Base-by-base conservation (phyloP, 37 sponge, comb jelly and placozoan genomes). In the Lycopodina hypogea region DNA sequence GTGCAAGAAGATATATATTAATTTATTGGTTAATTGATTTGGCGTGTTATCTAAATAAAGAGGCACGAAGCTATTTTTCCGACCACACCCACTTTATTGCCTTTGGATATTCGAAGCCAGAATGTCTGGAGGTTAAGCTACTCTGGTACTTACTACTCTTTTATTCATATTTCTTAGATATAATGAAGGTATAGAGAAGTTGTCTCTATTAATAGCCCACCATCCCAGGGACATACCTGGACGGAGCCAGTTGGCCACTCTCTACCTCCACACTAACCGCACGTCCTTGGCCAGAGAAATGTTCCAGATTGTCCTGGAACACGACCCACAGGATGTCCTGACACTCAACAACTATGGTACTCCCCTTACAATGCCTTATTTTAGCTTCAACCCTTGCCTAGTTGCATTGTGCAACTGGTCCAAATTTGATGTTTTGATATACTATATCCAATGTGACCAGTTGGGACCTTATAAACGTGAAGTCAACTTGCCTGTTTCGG, bases 291-390 rank as follows among this genome's bases (percentile, higher is more conserved):
- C 73, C 1, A 50, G 30, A 22, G 73, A 72, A 30, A 11, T 29
- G 29, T 72, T 50, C 41, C 32, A 72, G 22, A 1, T 51, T 0
- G 73, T 50, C 12, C 73, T 85, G 29, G 23, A 30, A 12, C 26
- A 41, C 1, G 29, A 75, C 68, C 87, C 82, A 30, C 59, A 87
- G 21, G 51, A 81, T 70, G 33, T 61, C 18, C 55, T 70, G n/a
- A 77, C 87, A 29, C 40, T 81, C 14, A 76, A 81, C 29, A 87
- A 87, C 51, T 38, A 78, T 29, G 87, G 85, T 77, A 42, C 53
- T 75, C n/a, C n/a, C n/a, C n/a, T n/a, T n/a, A n/a, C n/a, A n/a
- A n/a, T n/a, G n/a, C n/a, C n/a, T n/a, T n/a, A n/a, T n/a, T n/a
- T n/a, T n/a, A n/a, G n/a, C n/a, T n/a, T n/a, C n/a, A n/a, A n/a